Base-by-base conservation (phyloP, 2,888 invertebrate species). In the Ectemnius continuus region DNA sequence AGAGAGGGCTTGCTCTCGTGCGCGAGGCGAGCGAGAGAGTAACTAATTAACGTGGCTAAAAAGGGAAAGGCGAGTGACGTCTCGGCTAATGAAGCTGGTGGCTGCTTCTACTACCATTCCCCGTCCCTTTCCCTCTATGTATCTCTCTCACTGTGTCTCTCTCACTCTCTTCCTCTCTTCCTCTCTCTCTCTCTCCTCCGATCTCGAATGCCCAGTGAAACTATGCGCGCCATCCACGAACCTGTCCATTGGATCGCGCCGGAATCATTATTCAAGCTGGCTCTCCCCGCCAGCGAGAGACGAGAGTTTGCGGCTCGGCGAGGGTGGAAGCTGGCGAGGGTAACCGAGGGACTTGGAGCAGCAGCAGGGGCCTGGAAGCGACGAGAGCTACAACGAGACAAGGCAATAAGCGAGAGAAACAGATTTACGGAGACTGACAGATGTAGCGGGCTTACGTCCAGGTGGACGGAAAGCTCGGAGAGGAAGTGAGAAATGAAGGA, bases 201-300 rank as follows among this genome's bases (percentile, higher is more conserved):
- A 36, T 36, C 36, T 36, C 83, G 81, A 85, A 86, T 86, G 83
- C 79, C 81, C 76, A 67, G 78, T 70, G 78, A 73, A 80, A 77
- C 77, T 79, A 78, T 77, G 72, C 80, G 78, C 81, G 76, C 81
- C 82, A 76, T 78, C 70, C 70, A 71, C 58, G 62, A 73, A 78
- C 65, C 82, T 82, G 80, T 82, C 80, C 73, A 70, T 82, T 73
- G 75, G 70, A 60, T 72, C 68, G 67, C 63, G 56, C 65, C 48
- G 61, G 75, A 75, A 86, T 85, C 86, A 83, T 85, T 85, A 83
- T 82, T 86, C 85, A 85, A 80, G 76, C 47, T 47, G 73, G 59
- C 77, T 76, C 70, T 62, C 69, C 61, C 57, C 23, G 28, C 20
- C 56, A 36, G 13, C 2, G 14, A 46, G 67, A 65, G 72, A 23